Evolutionary conservation across 2,888 invertebrate genomes (phyloP), one percentile per base, ranked within the genome.

Genomic region (Mythimna albipuncta): DNA sequence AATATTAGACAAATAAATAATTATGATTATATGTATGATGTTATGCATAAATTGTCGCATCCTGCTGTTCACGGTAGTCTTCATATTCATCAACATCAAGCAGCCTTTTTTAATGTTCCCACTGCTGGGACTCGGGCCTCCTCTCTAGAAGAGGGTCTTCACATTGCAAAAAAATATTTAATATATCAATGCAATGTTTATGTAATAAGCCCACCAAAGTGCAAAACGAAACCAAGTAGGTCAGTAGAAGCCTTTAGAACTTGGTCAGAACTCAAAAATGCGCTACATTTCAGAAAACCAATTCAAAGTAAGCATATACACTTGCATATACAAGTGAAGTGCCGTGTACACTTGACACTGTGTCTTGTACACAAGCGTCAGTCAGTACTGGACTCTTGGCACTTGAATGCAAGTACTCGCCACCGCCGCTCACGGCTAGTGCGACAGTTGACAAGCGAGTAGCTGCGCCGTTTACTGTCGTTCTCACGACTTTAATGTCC

Each of bases 381-480:
- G 38, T 83, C 74, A 70, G 13, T 55, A 16, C 41, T 64, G 74
- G 62, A 35, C 55, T 54, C n/a, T 69, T 74, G 83, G 67, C 80
- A 81, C 83, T 81, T 81, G 83, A 83, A 81, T 83, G 74, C 68
- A 62, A 69, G 80, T 62, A 69, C 79, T 68, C 64, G 63, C 64
- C 67, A 35, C 62, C 83, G 65, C 73, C 73, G 75, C 69, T 78
- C 62, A 61, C 82, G 41, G 55, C 69, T 66, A 69, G 65, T 50
- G 67, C 52, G 80, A 79, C 78, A 62, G 55, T 58, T 57, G 78
- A 77, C 79, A 69, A 32, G 66, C 64, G 59, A 73, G 74, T 72
- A 54, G 54, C 47, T 35, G 62, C 61, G 50, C 55, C 50, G 55
- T 72, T 72, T 77, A 55, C 77, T 64, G 79, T 67, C 74, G 61